These are phyloP conservation scores for Stomorhina lunata DNA, from an alignment of 2,888 invertebrate species.

Conservation along the genomic window DNA sequence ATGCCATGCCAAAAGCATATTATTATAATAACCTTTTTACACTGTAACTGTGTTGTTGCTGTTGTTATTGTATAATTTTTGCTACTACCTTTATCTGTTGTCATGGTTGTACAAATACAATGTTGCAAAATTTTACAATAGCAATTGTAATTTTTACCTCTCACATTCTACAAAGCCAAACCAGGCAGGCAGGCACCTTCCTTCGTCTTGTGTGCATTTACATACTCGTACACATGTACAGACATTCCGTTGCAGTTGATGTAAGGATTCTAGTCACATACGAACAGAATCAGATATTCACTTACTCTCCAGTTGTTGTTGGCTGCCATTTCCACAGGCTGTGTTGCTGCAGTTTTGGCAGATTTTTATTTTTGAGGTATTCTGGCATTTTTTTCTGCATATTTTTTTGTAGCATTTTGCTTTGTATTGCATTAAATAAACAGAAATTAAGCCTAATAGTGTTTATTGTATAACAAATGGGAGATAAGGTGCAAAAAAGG, in stretches of 20 bases:
- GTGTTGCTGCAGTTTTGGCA: background rate
- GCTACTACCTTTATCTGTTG: background rate
- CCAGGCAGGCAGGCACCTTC: no score
- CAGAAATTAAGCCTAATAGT: conserved; percentile 27
- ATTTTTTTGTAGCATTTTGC: background rate
- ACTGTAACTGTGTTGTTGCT: no score
- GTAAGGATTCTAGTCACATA: background rate
- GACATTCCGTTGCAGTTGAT: background rate
- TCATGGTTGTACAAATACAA: conserved; percentile 25
- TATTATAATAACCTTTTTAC: conserved; percentile 45
- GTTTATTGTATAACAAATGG: background rate
- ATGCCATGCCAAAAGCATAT: conserved; percentile 64
- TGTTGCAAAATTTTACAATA: conserved; percentile 7
- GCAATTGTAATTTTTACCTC: conserved; percentile 14
- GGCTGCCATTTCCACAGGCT: background rate
- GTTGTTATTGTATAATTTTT: background rate
- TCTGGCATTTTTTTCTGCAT: background rate
- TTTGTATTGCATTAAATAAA: conserved; percentile 43
- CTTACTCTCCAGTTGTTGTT: background rate
- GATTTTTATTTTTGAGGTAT: background rate
- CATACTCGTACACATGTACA: background rate
- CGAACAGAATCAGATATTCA: background rate
- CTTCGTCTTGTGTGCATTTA: background rate
- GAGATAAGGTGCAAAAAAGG: background rate
- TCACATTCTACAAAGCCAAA: no score